These are phyloP conservation scores for Sylvilagus bachmani DNA, from an alignment of 2,113 vertebrate genomes.

Conservation along the genomic window DNA sequence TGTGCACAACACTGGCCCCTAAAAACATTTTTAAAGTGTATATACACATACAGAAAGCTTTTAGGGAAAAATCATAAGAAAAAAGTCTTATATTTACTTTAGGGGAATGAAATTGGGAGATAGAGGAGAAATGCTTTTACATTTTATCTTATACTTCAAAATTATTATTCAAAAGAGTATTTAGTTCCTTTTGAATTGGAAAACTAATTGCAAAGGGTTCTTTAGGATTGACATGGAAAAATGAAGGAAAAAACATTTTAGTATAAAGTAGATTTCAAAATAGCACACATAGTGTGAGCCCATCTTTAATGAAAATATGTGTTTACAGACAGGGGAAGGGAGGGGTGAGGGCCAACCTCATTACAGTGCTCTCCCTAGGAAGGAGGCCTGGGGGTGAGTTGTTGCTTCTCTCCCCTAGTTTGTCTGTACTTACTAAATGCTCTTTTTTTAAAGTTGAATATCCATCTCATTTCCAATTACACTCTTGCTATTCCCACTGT, in stretches of 20 bases:
- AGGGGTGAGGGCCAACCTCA: not conserved
- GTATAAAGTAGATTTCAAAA: conserved; percentile 35
- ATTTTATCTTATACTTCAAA: not conserved
- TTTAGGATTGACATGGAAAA: not conserved
- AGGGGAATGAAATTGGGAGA: not conserved
- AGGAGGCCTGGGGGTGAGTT: not conserved
- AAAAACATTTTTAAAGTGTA: no score
- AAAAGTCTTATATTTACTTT: not conserved
- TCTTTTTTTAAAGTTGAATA: no score
- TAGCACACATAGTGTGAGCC: not conserved
- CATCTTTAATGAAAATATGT: conserved; percentile 28
- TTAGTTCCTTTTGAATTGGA: not conserved
- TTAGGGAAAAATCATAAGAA: not conserved
- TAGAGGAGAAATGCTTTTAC: not conserved
- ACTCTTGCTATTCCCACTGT: no score
- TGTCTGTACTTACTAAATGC: not conserved
- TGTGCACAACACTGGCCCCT: no score
- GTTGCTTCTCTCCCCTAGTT: not conserved
- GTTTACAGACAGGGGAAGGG: not conserved
- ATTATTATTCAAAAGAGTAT: not conserved
- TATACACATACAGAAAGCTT: not conserved
- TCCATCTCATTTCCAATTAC: no score
- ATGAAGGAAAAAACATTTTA: not conserved
- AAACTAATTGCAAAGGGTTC: not conserved
- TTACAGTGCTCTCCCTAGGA: not conserved